Base-by-base conservation (phyloP, 2,888 invertebrate genomes). In the Myopa tessellatipennis region DNA sequence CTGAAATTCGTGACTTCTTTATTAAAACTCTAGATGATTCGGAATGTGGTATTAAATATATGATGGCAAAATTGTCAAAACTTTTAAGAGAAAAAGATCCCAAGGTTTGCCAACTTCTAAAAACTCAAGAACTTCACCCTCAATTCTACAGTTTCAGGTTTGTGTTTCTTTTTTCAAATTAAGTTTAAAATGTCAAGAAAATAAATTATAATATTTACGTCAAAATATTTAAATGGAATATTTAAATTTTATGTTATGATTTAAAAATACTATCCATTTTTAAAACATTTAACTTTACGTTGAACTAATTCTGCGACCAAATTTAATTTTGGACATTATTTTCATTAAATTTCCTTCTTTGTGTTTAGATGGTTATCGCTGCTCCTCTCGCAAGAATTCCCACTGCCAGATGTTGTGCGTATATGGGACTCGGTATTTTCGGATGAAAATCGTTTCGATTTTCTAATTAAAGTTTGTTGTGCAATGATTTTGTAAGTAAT, bases 351-450 rank as follows among this genome's bases (percentile, higher is more conserved):
- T 45, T 63, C 16, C 45, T 4, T 63, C 12, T 63, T 79, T 16
- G 7, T 58, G 38, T 26, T 40, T 18, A 95, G 98, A 82, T 99
- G 99, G 99, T 91, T 99, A 79, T 98, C 98, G 0, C 90, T 99
- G 61, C 90, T 99, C 74, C 91, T 99, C 8, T 98, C 98, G 3
- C 99, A 99, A 91, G 99, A 99, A 90, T 99, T 99, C 89, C 95
- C 97, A 36, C 91, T 99, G 82, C 99, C 99, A 63, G 99, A 99
- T 90, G 97, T 99, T 0, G 93, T 99, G 85, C 92, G 98, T 81
- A 94, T 99, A 85, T 99, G 99, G 99, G 99, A 99, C 89, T 95
- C 98, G 0, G 90, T 99, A 74, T 96, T 99, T 87, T 94, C 98
- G 0, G 98, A 98, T 89, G 91, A 93, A 74, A 92, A 94, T 76